Evolutionary conservation across 2,888 invertebrate genomes (phyloP).

Genomic region (Drosophila colorata): DNA sequence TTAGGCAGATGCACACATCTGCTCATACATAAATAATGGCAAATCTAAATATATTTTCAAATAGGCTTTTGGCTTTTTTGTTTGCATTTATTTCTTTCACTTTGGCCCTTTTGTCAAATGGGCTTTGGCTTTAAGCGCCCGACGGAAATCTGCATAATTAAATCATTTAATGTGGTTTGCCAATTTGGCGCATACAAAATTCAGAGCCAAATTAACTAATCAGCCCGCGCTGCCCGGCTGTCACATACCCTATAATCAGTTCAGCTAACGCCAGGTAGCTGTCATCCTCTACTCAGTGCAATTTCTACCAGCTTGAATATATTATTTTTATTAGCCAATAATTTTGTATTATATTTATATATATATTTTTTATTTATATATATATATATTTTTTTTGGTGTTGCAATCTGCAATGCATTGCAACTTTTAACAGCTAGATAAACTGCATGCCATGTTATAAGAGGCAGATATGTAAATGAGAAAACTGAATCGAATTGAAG

Average conservation of each 20-base stretch:
- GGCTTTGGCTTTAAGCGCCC: conserved; percentile 29
- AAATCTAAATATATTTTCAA: conserved; percentile 2
- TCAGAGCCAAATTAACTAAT: conserved; percentile 27
- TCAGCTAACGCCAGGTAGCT: no score
- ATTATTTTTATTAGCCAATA: no score
- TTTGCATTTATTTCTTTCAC: conserved; percentile 45
- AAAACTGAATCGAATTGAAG: no score
- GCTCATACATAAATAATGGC: conserved; percentile 29
- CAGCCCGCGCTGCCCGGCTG: neutral
- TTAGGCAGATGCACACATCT: conserved; percentile 36
- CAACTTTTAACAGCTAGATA: no score
- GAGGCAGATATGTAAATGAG: no score
- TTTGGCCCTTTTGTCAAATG: conserved; percentile 38
- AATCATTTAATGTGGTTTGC: conserved; percentile 66
- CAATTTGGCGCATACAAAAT: conserved; percentile 62
- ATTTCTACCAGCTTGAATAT: neutral
- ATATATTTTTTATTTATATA: no score
- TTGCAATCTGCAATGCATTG: no score
- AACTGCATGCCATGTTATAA: no score
- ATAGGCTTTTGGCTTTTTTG: conserved; percentile 8
- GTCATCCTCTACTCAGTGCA: neutral
- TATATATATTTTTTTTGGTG: no score
- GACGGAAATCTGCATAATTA: conserved; percentile 63
- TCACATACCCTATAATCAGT: conserved; percentile 3
- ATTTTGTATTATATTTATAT: no score